Conservation (phyloP, 2,888 invertebrate species). For the Vandiemenella viatica region DNA sequence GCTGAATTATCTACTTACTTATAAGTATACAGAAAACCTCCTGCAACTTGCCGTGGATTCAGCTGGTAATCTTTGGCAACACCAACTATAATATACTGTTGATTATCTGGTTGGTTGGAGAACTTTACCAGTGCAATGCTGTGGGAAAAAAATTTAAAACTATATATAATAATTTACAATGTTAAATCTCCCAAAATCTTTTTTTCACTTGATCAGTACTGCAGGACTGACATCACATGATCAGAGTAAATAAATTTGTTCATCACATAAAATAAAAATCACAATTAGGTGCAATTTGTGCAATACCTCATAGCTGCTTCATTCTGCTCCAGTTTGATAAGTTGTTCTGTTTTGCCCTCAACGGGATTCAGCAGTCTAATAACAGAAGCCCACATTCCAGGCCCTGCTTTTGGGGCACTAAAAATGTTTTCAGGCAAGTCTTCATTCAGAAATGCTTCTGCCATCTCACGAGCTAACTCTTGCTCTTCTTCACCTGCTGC, state of each 20-base stretch:
- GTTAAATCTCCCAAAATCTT: background rate
- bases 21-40: slow-evolving; percentile 80
- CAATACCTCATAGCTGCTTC: slow-evolving; percentile 77
- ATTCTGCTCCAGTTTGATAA: slow-evolving; percentile 80
- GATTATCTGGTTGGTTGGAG: slow-evolving; percentile 42
- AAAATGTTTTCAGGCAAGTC: slow-evolving; percentile 86
- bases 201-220: slow-evolving; percentile 8
- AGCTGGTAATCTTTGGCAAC: slow-evolving; percentile 81
- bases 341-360: slow-evolving; percentile 58
- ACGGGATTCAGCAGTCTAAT: slow-evolving; percentile 78
- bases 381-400: slow-evolving; percentile 91
- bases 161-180: background rate
- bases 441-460: slow-evolving; percentile 89
- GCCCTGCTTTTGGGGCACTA: slow-evolving; percentile 90
- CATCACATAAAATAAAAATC: background rate
- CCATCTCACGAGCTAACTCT: slow-evolving; percentile 92
- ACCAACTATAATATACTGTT: slow-evolving; percentile 63
- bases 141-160: slow-evolving; percentile 20
- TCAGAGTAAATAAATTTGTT: background rate
- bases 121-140: slow-evolving; percentile 70
- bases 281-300: background rate
- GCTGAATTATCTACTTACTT: slow-evolving; percentile 31
- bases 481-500: slow-evolving; percentile 90
- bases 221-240: slow-evolving; percentile 12
- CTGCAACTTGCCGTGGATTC: slow-evolving; percentile 67